These are phyloP conservation scores for Drosophila recens DNA, from an alignment of 2,888 invertebrate species.

Conservation along the genomic window DNA sequence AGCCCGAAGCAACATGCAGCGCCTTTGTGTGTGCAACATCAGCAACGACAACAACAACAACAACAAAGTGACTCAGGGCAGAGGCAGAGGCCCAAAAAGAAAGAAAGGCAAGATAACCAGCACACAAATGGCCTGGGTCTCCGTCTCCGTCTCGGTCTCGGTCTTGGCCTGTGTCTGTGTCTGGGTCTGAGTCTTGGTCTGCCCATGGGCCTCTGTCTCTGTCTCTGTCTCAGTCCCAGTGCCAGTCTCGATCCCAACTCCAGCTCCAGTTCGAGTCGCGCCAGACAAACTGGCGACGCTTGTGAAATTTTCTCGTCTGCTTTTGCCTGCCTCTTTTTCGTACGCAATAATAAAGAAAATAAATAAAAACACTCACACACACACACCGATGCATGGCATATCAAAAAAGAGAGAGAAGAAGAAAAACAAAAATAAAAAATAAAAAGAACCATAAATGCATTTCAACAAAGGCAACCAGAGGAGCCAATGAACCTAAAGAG, in stretches of 20 bases:
- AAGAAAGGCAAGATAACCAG: constrained; percentile 71
- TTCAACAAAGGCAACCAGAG: constrained; percentile 69
- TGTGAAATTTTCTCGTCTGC: constrained; percentile 79
- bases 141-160: constrained; percentile 13
- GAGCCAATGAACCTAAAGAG: constrained; percentile 77
- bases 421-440: constrained; percentile 1
- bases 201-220: constrained; percentile 21
- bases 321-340: constrained; percentile 61
- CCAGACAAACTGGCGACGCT: constrained; percentile 84
- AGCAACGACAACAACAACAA: constrained; percentile 35
- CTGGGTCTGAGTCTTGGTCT: constrained; percentile 29
- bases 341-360: constrained; percentile 77
- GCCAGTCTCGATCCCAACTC: constrained; percentile 7
- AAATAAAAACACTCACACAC: constrained; percentile 61
- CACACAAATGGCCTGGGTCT: constrained; percentile 62
- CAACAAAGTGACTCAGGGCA: constrained; percentile 58
- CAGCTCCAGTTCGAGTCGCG: constrained; percentile 56
- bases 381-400: constrained; percentile 33
- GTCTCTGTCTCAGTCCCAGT: constrained; percentile 19
- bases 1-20: constrained; percentile 59
- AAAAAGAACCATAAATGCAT: constrained; percentile 74
- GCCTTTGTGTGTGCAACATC: constrained; percentile 52
- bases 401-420: constrained; percentile 20
- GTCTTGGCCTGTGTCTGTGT: constrained; percentile 23
- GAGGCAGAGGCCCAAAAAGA: constrained; percentile 47